A percentile compares a stretch with the other conserved stretches of the same genome.
phyloP scores from a whole-genome alignment of 2,888 invertebrate species.

The Lasius platythorax region DNA sequence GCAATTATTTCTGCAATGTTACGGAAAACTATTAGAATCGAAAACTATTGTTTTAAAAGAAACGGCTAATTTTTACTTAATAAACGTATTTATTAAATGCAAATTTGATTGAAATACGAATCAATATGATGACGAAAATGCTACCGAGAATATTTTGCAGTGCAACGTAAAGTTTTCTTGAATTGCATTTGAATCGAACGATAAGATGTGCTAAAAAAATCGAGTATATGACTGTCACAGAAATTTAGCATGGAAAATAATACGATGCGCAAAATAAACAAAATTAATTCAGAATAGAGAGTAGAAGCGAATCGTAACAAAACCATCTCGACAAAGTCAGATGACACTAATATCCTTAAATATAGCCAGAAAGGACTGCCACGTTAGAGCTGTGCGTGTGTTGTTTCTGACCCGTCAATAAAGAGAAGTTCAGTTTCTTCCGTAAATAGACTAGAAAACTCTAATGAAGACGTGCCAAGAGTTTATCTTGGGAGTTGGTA shows the following conservation, averaged over 20 bases:
- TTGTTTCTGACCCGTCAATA: slow-evolving; percentile 81
- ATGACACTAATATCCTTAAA: slow-evolving; percentile 11
- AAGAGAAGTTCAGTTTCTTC: slow-evolving; percentile 73
- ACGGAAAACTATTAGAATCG: slow-evolving; percentile 41
- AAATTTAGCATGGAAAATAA: slow-evolving; percentile 1
- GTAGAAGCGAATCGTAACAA: not conserved
- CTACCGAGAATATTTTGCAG: not conserved
- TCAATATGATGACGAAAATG: not conserved
- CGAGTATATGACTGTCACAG: not conserved
- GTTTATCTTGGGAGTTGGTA: slow-evolving; percentile 82
- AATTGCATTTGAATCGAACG: not conserved
- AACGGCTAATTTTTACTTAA: slow-evolving; percentile 69
- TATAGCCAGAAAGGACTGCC: slow-evolving; percentile 55
- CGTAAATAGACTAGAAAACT: slow-evolving; percentile 82
- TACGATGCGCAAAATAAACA: not conserved
- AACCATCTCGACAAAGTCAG: slow-evolving; percentile 1
- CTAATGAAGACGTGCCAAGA: slow-evolving; percentile 84
- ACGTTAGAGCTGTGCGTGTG: slow-evolving; percentile 67
- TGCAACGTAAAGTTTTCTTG: not conserved
- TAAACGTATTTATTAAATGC: slow-evolving; percentile 70
- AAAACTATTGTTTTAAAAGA: slow-evolving; percentile 63
- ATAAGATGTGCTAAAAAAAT: not conserved
- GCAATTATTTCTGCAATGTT: slow-evolving; percentile 23
- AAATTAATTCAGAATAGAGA: not conserved
- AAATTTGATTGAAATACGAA: slow-evolving; percentile 48